phyloP scores from a whole-genome alignment of 2,888 invertebrate genomes.

The Molanna angustata region DNA sequence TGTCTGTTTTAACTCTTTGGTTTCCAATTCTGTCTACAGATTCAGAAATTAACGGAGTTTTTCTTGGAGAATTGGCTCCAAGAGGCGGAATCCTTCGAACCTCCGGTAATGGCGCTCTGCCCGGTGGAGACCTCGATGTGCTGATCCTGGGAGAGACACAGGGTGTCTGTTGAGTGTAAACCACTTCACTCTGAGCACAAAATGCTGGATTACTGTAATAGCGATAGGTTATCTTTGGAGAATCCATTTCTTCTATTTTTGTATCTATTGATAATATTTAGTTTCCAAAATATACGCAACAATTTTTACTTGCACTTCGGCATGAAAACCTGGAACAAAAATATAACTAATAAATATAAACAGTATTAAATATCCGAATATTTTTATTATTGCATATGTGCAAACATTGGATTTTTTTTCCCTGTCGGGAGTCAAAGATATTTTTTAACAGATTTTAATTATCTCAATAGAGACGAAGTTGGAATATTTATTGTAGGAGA shows the following conservation, averaged over 20 bases:
- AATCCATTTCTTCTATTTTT: constrained; percentile 42
- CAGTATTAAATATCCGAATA: no score
- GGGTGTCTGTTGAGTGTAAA: constrained; percentile 46
- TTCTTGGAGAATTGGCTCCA: constrained; percentile 50
- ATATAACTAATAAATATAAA: no score
- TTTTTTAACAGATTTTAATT: no score
- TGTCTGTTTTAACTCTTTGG: constrained; percentile 49
- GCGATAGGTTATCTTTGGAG: constrained; percentile 55
- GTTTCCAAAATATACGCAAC: no score
- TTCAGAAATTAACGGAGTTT: constrained; percentile 35
- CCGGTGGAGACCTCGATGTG: constrained; percentile 38
- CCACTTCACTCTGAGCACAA: constrained; percentile 71
- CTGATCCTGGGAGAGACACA: constrained; percentile 41
- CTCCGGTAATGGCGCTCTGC: constrained; percentile 37
- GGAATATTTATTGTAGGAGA: no score
- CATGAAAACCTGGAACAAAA: no score
- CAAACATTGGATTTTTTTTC: no score
- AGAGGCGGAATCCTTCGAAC: constrained; percentile 46
- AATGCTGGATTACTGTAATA: constrained; percentile 80
- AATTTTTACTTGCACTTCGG: no score
- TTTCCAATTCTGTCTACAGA: constrained; percentile 41
- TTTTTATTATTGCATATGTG: no score
- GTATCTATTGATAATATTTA: no score
- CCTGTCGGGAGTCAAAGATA: no score
- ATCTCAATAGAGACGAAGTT: no score